A percentile compares a stretch with the other conserved stretches of the same genome.
Conservation (phyloP, 2,113 vertebrate species). For the Cyanoliseus patagonus region DNA sequence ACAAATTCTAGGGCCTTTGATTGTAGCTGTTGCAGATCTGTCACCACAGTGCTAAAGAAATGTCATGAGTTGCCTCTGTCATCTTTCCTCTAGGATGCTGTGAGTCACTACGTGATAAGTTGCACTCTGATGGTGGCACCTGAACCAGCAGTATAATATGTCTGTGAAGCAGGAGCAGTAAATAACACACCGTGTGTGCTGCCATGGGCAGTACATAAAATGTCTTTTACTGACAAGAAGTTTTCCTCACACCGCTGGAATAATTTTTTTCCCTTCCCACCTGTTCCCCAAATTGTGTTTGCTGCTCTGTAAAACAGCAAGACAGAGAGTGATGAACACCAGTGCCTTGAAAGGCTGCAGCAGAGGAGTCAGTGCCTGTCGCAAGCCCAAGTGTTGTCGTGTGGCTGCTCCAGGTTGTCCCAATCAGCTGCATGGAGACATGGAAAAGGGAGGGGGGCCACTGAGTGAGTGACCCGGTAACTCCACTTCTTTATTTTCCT, state of each 20-base stretch:
- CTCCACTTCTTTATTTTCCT: not conserved
- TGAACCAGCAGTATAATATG: constrained; percentile 17
- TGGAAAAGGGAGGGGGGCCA: not conserved
- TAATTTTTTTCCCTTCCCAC: not conserved
- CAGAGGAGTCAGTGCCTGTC: not conserved
- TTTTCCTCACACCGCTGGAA: not conserved
- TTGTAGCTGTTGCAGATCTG: constrained; percentile 25
- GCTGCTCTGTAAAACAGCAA: not conserved
- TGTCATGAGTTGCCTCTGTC: not conserved
- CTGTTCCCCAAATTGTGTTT: not conserved
- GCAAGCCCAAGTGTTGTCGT: fast-evolving
- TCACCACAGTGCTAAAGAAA: not conserved
- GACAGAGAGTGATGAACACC: not conserved
- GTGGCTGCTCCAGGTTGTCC: not conserved
- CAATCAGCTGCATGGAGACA: not conserved
- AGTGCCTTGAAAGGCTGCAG: not conserved
- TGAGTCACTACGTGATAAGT: constrained; percentile 46
- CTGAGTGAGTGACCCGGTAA: not conserved
- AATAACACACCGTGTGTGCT: constrained; percentile 31
- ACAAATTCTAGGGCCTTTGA: constrained; percentile 16
- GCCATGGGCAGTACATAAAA: constrained; percentile 17
- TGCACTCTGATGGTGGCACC: constrained; percentile 53
- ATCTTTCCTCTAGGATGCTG: constrained; percentile 31
- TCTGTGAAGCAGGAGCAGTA: constrained; percentile 26
- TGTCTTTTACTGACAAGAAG: constrained; percentile 13